Base-by-base conservation (phyloP, 2,888 invertebrate genomes). In the Amblyteles armatorius region DNA sequence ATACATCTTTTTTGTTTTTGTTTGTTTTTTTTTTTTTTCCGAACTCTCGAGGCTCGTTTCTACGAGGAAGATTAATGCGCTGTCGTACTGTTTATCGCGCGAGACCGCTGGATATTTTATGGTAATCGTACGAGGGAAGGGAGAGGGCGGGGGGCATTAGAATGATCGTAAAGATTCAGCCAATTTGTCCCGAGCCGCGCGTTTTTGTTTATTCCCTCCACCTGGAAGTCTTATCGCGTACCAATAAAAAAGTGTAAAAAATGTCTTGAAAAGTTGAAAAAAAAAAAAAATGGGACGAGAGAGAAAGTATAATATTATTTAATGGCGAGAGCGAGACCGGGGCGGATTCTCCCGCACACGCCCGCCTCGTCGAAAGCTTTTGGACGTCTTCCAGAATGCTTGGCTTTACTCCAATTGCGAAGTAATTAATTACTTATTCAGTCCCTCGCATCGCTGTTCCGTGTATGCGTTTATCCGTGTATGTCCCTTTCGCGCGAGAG, bases 371-470 rank as follows among this genome's bases (percentile, higher is more conserved):
- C 78, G 48, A 84, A 77, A 85, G 77, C 60, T 84, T 86, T 87
- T 88, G 88, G 88, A 88, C 81, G 79, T 86, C 84, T 87, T 87
- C 88, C 87, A 88, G 86, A 84, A 86, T 88, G 67, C 84, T 87
- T 88, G 86, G 87, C 87, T 82, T 63, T 71, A 80, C 82, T 87
- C 88, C 87, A 88, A 88, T 88, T 85, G 85, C 81, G 69, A 79
- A 82, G 86, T 88, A 88, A 88, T 88, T 87, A 87, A 88, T 88
- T 86, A 86, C 86, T 86, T 87, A 87, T 88, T 88, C 87, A 87
- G 85, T 78, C 72, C 82, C 69, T 79, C 55, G 79, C 76, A 72
- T 76, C 57, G 50, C 71, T 72, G 69, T 76, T 74, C 7, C 60
- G 44, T 36, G 72, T 67, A 33, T 36, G 22, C 26, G n/a, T 65